These are phyloP conservation scores for Rhinichthys klamathensis DNA, from an alignment of 2,113 vertebrate species.

Conservation along the genomic window DNA sequence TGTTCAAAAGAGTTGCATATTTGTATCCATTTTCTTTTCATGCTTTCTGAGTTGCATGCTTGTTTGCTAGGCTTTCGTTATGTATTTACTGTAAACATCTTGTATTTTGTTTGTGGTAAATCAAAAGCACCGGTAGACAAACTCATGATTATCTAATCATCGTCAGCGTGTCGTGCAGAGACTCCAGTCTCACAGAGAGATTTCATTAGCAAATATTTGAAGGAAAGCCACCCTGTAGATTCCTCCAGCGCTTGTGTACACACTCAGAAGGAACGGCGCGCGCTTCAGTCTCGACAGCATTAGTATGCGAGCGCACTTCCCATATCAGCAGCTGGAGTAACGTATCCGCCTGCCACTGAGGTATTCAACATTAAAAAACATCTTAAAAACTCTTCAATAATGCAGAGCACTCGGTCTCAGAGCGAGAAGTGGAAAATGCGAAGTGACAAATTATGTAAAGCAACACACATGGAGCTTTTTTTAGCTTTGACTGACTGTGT, in stretches of 20 bases:
- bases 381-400: slow-evolving; percentile 51
- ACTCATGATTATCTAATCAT: background rate
- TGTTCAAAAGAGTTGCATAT: too few relatives aligned
- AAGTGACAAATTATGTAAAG: slow-evolving; percentile 74
- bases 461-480: slow-evolving; percentile 66
- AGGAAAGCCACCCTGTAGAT: background rate
- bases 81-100: background rate
- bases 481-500: slow-evolving; percentile 64
- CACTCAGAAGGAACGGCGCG: too few relatives aligned
- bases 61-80: background rate
- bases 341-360: background rate
- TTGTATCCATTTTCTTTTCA: too few relatives aligned
- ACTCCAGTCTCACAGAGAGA: background rate
- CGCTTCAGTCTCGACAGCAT: too few relatives aligned
- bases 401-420: slow-evolving; percentile 25
- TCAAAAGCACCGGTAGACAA: background rate
- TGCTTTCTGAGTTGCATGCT: too few relatives aligned
- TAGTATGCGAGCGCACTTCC: too few relatives aligned
- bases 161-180: background rate
- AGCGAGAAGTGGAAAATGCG: slow-evolving; percentile 64
- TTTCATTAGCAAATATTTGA: slow-evolving; percentile 9
- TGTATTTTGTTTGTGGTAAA: background rate
- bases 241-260: background rate
- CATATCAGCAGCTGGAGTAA: background rate
- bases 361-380: slow-evolving; percentile 29